These are phyloP conservation scores for Eilema depressum DNA, from an alignment of 2,888 invertebrate species.

Conservation along the genomic window DNA sequence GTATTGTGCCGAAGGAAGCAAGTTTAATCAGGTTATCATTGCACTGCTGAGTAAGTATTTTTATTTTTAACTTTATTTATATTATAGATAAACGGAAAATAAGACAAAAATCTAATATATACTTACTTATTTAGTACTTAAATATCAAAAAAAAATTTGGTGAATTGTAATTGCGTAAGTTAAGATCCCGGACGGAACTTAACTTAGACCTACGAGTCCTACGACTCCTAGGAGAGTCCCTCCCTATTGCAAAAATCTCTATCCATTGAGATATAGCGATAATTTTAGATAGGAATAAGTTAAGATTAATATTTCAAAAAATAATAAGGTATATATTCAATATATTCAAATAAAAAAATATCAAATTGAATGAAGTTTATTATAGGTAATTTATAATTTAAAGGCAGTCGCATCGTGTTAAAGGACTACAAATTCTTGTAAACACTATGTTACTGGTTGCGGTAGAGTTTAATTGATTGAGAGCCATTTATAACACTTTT, in stretches of 20 bases:
- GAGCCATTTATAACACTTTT: too few relatives aligned
- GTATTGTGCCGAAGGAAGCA: conserved; percentile 81
- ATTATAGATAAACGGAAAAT: neutral
- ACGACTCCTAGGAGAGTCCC: neutral
- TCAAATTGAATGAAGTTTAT: too few relatives aligned
- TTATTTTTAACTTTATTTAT: neutral
- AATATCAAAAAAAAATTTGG: too few relatives aligned
- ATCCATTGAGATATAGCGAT: neutral
- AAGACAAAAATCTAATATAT: neutral
- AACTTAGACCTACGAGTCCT: neutral
- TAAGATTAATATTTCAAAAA: too few relatives aligned
- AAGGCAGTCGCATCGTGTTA: too few relatives aligned
- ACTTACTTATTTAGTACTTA: neutral
- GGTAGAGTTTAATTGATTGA: too few relatives aligned
- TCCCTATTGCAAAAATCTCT: neutral
- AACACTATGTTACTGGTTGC: too few relatives aligned
- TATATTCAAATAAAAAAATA: too few relatives aligned
- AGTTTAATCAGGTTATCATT: conserved; percentile 75
- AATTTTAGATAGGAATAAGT: neutral
- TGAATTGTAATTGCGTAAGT: neutral
- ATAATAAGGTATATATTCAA: too few relatives aligned
- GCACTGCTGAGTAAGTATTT: conserved; percentile 76
- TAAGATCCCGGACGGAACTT: neutral
- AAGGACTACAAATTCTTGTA: too few relatives aligned
- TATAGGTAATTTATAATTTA: too few relatives aligned